Percentiles rank a stretch among this genome's conserved stretches.
Conservation (phyloP, 1,140 invertebrate species). For the Antheraea mylitta region DNA sequence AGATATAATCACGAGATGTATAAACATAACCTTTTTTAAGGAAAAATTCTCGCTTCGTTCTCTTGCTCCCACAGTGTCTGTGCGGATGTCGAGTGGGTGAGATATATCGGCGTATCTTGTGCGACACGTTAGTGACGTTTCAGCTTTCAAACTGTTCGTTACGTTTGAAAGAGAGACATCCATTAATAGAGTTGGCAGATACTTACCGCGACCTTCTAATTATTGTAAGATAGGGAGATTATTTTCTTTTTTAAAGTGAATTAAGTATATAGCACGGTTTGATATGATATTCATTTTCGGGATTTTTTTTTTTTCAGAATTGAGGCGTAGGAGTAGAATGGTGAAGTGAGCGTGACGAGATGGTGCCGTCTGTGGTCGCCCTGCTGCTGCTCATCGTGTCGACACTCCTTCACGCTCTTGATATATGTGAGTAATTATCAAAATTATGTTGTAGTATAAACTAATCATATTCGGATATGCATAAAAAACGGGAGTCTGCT, state of each 20-base stretch:
- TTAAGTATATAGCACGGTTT: background rate
- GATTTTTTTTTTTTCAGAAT: conserved; percentile 42
- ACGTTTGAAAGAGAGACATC: background rate
- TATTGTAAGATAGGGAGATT: background rate
- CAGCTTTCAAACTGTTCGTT: conserved; percentile 1
- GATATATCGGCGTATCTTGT: background rate
- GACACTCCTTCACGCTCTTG: conserved; percentile 42
- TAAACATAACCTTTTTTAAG: background rate
- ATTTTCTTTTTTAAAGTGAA: background rate
- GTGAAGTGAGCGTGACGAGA: conserved; percentile 63
- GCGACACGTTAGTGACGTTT: background rate
- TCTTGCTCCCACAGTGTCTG: background rate
- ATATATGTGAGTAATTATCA: conserved; percentile 57
- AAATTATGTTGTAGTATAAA: background rate
- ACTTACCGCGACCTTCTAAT: background rate
- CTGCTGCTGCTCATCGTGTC: conserved; percentile 42
- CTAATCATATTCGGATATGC: background rate
- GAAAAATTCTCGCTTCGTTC: background rate
- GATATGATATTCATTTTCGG: background rate
- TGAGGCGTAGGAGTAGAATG: conserved; percentile 46
- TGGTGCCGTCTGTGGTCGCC: conserved; percentile 55
- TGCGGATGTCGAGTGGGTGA: conserved; percentile 1
- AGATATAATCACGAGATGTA: background rate
- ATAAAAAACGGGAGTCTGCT: background rate
- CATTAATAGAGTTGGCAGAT: background rate